These are phyloP conservation scores for Sebastes taczanowskii DNA, from an alignment of 2,797 vertebrate genomes.

Conservation along the genomic window DNA sequence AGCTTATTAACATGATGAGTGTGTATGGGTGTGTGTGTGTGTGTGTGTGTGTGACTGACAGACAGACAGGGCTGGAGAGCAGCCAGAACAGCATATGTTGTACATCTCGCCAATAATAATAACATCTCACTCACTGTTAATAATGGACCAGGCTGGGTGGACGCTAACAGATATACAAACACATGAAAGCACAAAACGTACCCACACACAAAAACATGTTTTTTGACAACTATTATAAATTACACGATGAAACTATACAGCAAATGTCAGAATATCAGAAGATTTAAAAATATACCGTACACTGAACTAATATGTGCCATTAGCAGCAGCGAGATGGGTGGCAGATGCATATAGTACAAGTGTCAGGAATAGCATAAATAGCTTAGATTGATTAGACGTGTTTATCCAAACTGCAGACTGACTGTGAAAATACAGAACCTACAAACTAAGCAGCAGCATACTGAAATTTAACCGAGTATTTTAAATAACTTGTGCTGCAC, in stretches of 20 bases:
- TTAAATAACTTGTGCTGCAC: background rate
- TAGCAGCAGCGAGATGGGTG: background rate
- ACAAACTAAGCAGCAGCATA: background rate
- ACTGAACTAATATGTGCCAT: conserved; percentile 1
- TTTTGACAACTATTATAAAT: conserved; percentile 21
- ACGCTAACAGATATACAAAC: conserved; percentile 33
- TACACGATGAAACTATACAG: conserved; percentile 9
- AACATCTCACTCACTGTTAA: conserved; percentile 80
- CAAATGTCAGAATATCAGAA: background rate
- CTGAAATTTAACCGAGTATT: background rate
- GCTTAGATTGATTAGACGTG: conserved; percentile 8
- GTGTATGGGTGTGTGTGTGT: background rate
- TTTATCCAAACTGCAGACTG: conserved; percentile 9
- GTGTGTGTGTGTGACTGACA: conserved; percentile 29
- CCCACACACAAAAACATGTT: conserved; percentile 25
- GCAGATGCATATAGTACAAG: conserved; percentile 21
- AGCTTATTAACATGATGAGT: conserved; percentile 59
- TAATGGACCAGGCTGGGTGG: conserved; percentile 72
- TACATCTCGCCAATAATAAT: conserved; percentile 82
- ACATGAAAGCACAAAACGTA: conserved; percentile 14
- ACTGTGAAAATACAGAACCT: background rate
- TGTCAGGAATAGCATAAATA: conserved; percentile 16
- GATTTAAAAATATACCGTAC: conserved; percentile 16
- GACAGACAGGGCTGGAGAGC: conserved; percentile 59
- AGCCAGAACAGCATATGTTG: conserved; percentile 81